Evolutionary conservation across 2,797 vertebrate species (phyloP), one percentile per base, ranked within the genome.

Genomic region (Prionace glauca): DNA sequence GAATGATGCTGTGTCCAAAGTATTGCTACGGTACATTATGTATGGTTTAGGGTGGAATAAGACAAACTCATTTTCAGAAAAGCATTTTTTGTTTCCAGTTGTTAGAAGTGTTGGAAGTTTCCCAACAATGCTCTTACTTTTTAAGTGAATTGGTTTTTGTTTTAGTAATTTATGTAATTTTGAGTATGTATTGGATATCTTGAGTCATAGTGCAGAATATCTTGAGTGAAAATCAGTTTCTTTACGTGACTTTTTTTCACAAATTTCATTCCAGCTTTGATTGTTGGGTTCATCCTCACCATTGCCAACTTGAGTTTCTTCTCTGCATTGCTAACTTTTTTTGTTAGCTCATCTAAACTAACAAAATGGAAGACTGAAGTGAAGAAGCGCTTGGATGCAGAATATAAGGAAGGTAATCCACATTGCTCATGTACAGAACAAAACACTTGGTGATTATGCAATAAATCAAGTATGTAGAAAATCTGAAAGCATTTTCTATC

Each of bases 281-380:
- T 99, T 95, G 98, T 99, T 79, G 99, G 99, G 72, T 99, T 99
- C 96, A 98, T 99, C 96, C 96, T 99, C 96, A 98, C 98, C 26
- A 98, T 99, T 97, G 99, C 99, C 96, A 99, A 99, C 98, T 98
- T 97, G 96, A 99, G 99, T 97, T 99, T 99, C 97, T 99, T 99
- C 97, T 97, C 97, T 14, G 97, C 98, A 77, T 97, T 99, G 97
- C 96, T 99, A 95, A 97, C 97, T 24, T 99, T 99, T 97, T 99
- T 99, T 96, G 95, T 99, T 97, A 98, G 98, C 95, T 99, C 98
- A 96, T 98, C 98, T 96, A 98, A 98, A 97, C 98, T 99, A 96
- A 99, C 99, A 1, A 98, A 98, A 95, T 99, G 99, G 99, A 98
- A 97, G 95, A 98, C 97, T 95, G 97, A 98, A 20, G 79, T 96